A percentile compares a stretch with the other conserved stretches of the same genome.
phyloP scores from a whole-genome alignment of 1,140 invertebrate species.

The Berghia stephanieae region DNA sequence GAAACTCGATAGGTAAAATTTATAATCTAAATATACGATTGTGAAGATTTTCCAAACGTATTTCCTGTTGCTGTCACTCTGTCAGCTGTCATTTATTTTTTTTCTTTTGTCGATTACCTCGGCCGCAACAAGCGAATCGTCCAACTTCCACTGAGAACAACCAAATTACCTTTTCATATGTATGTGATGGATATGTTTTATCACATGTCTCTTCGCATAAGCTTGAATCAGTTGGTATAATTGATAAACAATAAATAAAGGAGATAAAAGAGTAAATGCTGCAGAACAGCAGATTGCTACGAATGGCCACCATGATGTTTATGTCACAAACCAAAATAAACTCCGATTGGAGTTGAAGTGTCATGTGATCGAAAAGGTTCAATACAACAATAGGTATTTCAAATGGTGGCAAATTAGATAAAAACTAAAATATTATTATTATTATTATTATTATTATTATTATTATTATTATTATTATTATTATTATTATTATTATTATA shows the following conservation, averaged over 20 bases:
- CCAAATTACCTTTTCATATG: not conserved
- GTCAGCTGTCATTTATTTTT: too few species aligned
- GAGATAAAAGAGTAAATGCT: not conserved
- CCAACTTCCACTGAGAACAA: not conserved
- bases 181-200: slow-evolving; percentile 17
- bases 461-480: too few species aligned
- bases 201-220: slow-evolving; percentile 17
- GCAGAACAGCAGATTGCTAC: slow-evolving; percentile 26
- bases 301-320: slow-evolving; percentile 20
- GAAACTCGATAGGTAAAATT: not conserved
- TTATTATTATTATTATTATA: too few species aligned
- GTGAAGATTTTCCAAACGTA: too few species aligned
- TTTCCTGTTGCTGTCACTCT: too few species aligned
- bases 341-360: not conserved
- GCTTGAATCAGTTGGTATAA: not conserved
- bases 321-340: not conserved
- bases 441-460: too few species aligned
- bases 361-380: slow-evolving; percentile 28
- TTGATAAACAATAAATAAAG: not conserved
- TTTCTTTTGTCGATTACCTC: not conserved
- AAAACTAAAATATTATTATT: too few species aligned
- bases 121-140: not conserved
- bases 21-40: not conserved
- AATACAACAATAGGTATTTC: too few species aligned
- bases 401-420: too few species aligned